A percentile compares a stretch with the other conserved stretches of the same genome.
phyloP scores from a whole-genome alignment of 2,888 invertebrate genomes.

The Antheraea yamamai region DNA sequence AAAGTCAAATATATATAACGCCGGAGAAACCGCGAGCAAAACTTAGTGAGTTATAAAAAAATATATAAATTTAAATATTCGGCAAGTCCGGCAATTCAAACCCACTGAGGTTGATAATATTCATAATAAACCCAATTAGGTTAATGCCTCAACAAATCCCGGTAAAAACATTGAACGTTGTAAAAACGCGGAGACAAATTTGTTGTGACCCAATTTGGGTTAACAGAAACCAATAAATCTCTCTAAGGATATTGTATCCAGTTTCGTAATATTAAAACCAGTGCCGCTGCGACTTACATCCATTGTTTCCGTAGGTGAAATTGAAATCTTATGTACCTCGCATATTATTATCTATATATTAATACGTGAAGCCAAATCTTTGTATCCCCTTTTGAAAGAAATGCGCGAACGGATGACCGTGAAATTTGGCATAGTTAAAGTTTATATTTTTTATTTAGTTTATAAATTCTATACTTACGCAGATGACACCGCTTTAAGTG shows the following conservation, averaged over 20 bases:
- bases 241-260: background rate
- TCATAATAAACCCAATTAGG: background rate
- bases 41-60: no score
- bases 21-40: no score
- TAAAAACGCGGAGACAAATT: background rate
- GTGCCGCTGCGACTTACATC: background rate
- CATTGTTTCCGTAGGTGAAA: background rate
- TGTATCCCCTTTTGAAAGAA: no score
- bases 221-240: conserved; percentile 7
- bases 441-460: no score
- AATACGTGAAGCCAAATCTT: no score
- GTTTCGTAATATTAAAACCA: conserved; percentile 1
- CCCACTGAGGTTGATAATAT: background rate
- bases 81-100: background rate
- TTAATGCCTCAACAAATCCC: background rate
- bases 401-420: no score
- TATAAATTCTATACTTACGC: no score
- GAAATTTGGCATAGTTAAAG: no score
- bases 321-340: background rate
- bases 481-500: no score
- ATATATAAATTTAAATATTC: background rate
- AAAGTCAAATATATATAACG: no score
- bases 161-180: background rate
- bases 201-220: background rate
- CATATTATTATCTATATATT: background rate